phyloP scores from a whole-genome alignment of 2,797 vertebrate genomes.

The Phaenicophaeus curvirostris region DNA sequence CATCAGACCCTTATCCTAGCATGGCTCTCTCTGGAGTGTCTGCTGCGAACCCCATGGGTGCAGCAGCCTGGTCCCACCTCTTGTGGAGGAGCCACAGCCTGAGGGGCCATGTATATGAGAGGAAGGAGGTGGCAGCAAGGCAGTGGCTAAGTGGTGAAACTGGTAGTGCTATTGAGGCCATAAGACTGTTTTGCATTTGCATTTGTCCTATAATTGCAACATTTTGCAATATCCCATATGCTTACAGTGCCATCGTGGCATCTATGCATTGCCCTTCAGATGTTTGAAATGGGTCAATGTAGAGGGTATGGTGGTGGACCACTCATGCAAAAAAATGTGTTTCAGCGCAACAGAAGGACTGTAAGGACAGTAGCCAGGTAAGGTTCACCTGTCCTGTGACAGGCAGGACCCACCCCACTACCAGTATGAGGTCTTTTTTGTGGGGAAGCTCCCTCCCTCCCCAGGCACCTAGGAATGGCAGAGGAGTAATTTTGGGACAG shows the following conservation, averaged over 20 bases:
- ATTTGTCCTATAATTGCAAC: background rate
- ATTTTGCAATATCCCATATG: fast-evolving
- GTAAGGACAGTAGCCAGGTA: background rate
- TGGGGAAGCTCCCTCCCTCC: background rate
- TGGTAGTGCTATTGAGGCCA: background rate
- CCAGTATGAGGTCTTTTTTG: background rate
- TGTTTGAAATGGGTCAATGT: background rate
- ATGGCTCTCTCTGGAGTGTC: background rate
- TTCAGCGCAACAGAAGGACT: background rate
- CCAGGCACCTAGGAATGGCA: background rate
- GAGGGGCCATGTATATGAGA: background rate
- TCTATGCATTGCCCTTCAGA: background rate
- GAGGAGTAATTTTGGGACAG: background rate
- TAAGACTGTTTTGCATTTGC: background rate
- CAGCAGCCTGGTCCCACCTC: background rate
- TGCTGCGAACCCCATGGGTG: background rate
- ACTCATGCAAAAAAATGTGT: background rate
- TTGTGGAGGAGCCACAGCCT: background rate
- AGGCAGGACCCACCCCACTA: background rate
- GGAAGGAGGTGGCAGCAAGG: background rate
- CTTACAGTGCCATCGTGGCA: background rate
- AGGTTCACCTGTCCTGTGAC: fast-evolving
- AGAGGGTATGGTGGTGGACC: background rate
- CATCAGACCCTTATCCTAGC: background rate
- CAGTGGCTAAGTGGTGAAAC: background rate